Conservation (phyloP, 2,797 vertebrate genomes). For the Galagoides demidoff region DNA sequence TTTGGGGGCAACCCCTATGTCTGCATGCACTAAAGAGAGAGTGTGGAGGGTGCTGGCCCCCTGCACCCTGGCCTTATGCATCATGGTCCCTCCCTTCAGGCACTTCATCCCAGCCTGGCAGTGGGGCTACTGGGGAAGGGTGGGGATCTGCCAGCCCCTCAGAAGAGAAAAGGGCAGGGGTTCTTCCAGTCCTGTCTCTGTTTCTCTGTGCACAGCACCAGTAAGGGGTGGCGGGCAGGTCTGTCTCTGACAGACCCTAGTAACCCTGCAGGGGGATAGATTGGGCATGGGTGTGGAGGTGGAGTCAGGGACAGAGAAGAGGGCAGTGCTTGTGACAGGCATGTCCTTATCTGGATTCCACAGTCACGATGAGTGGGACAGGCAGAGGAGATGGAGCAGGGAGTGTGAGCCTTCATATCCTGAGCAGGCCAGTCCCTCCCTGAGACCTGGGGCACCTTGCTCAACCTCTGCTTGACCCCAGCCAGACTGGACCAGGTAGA, state of each 20-base stretch:
- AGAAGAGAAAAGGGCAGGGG: neutral
- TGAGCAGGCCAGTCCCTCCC: neutral
- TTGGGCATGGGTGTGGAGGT: neutral
- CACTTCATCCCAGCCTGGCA: neutral
- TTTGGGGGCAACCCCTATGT: neutral
- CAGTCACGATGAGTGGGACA: neutral
- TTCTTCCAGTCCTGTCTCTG: neutral
- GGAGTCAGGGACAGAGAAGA: neutral
- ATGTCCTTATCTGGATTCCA: neutral
- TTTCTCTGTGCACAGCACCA: neutral
- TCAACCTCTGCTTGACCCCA: neutral
- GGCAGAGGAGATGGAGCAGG: neutral
- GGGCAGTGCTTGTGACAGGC: neutral
- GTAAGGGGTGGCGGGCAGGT: neutral
- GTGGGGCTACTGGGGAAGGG: neutral
- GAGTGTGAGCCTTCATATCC: neutral
- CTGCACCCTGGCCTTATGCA: neutral
- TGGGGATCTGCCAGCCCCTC: neutral
- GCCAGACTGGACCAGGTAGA: neutral
- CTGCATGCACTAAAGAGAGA: too few species aligned
- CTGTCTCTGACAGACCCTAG: neutral
- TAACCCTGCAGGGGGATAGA: neutral
- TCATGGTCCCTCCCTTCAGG: neutral
- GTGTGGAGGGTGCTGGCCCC: accelerated
- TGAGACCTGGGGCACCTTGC: neutral